Conservation (phyloP, 2,797 vertebrate genomes). For the Epinephelus coioides region DNA sequence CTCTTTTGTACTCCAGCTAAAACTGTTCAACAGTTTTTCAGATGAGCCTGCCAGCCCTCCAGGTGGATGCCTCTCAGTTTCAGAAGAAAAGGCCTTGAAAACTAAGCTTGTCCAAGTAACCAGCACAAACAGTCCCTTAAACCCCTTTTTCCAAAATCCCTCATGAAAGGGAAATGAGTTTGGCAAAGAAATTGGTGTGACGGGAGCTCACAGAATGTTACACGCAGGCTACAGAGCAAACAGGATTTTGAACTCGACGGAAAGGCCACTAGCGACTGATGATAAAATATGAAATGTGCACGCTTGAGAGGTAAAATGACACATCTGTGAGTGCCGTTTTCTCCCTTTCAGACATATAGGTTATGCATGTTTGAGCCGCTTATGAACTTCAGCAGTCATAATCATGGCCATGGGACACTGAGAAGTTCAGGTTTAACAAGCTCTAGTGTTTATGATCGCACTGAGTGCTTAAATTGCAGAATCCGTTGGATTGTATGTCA, state of each 20-base stretch:
- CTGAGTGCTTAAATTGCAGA: conserved; percentile 43
- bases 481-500: conserved; percentile 66
- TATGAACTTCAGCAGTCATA: conserved; percentile 23
- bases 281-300: conserved; percentile 54
- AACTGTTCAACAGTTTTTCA: conserved; percentile 61
- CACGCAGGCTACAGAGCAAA: conserved; percentile 78
- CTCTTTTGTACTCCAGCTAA: conserved; percentile 49
- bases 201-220: conserved; percentile 79
- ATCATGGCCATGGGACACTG: conserved; percentile 24
- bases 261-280: conserved; percentile 54
- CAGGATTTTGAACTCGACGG: conserved; percentile 70
- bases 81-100: conserved; percentile 72
- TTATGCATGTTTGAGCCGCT: not conserved
- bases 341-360: not conserved
- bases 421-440: conserved; percentile 64
- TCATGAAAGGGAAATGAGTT: conserved; percentile 82
- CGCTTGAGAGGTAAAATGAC: conserved; percentile 17
- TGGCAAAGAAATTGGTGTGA: conserved; percentile 79
- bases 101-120: conserved; percentile 76
- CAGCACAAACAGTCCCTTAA: conserved; percentile 78
- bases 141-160: conserved; percentile 74
- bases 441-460: conserved; percentile 54
- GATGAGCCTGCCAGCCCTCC: conserved; percentile 65
- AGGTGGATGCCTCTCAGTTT: conserved; percentile 75
- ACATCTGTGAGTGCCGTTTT: conserved; percentile 17